Evolutionary conservation across 2,797 vertebrate species (phyloP).

Genomic region (Cossypha heuglini): DNA sequence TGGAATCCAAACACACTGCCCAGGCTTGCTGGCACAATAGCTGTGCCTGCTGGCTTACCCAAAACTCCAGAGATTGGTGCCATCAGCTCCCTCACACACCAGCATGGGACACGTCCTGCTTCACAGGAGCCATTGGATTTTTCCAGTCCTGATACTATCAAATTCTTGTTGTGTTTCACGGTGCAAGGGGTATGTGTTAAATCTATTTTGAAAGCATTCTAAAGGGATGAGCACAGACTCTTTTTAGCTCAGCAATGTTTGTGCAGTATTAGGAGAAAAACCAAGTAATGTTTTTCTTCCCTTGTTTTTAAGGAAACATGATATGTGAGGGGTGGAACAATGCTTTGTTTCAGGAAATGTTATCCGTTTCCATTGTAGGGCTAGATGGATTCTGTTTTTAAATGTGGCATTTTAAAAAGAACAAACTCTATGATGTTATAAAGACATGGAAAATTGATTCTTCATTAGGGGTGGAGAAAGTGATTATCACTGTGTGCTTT

Average conservation of each 20-base stretch:
- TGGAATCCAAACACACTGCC: background rate
- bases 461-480: constrained; percentile 73
- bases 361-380: constrained; percentile 73
- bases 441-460: constrained; percentile 75
- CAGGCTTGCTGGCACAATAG: background rate
- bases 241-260: constrained; percentile 64
- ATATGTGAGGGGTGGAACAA: constrained; percentile 66
- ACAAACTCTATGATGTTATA: constrained; percentile 64
- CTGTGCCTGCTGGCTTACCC: background rate
- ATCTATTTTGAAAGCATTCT: constrained; percentile 66
- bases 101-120: background rate
- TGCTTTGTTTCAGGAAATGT: constrained; percentile 70
- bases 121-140: background rate
- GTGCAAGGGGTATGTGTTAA: constrained; percentile 21
- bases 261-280: constrained; percentile 66
- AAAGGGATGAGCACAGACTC: constrained; percentile 56
- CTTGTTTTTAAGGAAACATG: constrained; percentile 76
- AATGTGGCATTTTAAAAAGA: constrained; percentile 68
- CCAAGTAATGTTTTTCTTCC: constrained; percentile 70
- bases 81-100: fast-evolving
- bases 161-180: constrained; percentile 56
- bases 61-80: background rate
- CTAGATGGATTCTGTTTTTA: constrained; percentile 67
- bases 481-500: constrained; percentile 68
- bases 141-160: constrained; percentile 57